Evolutionary conservation across 2,113 vertebrate genomes (phyloP).

Genomic region (Girardinichthys multiradiatus): DNA sequence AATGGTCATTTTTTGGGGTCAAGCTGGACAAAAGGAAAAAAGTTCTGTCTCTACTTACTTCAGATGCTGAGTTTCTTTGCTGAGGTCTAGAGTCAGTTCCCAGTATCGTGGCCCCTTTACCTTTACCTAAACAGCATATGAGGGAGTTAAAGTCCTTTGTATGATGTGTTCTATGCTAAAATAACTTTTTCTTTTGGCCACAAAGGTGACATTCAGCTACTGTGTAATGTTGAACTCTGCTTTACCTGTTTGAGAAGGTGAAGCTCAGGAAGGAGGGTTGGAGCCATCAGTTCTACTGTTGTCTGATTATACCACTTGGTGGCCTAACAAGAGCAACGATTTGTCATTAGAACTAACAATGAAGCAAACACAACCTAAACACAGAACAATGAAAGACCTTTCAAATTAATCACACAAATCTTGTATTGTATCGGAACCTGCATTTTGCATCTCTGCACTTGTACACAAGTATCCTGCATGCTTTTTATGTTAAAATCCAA

Average conservation of each 20-base stretch:
- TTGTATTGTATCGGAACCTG: too few species aligned
- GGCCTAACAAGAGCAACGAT: conserved; percentile 74
- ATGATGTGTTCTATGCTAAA: too few species aligned
- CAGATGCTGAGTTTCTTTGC: conserved; percentile 89
- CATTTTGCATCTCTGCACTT: too few species aligned
- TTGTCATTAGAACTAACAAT: background rate
- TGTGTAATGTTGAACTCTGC: background rate
- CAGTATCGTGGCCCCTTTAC: conserved; percentile 98
- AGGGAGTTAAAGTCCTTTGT: background rate
- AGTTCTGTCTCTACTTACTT: conserved; percentile 81
- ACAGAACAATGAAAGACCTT: too few species aligned
- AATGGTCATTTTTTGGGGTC: too few species aligned
- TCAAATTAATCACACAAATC: too few species aligned
- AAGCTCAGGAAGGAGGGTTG: conserved; percentile 93
- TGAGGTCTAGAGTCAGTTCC: conserved; percentile 93
- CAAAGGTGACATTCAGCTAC: background rate
- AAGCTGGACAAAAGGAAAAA: too few species aligned
- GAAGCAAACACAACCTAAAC: too few species aligned
- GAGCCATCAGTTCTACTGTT: conserved; percentile 95
- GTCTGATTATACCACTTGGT: conserved; percentile 95
- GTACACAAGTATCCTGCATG: too few species aligned
- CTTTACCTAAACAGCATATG: conserved; percentile 81
- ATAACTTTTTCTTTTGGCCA: background rate
- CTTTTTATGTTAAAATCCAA: too few species aligned
- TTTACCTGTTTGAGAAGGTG: conserved; percentile 92